Conservation (phyloP, 2,113 vertebrate species). For the Oreochromis spilurus region DNA sequence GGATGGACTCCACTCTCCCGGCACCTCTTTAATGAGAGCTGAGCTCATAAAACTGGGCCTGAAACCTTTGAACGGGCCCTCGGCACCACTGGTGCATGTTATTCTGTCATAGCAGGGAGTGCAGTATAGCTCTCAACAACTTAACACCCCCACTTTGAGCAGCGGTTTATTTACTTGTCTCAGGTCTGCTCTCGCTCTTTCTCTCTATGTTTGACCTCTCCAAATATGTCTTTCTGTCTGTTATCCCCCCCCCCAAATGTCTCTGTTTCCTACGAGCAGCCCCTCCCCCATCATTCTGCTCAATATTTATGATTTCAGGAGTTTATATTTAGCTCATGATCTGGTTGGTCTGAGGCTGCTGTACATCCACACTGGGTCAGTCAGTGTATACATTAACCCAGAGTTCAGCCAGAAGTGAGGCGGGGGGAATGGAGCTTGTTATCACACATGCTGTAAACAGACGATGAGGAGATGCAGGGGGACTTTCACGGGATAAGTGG, state of each 20-base stretch:
- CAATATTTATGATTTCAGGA: conserved; percentile 1
- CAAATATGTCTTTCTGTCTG: not conserved
- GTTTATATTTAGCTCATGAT: conserved; percentile 12
- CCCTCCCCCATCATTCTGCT: not conserved
- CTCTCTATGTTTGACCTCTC: conserved; percentile 9
- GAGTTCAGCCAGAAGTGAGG: conserved; percentile 53
- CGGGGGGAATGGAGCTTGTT: not conserved
- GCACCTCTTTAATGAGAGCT: conserved; percentile 63
- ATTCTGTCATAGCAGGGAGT: conserved; percentile 14
- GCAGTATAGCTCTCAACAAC: conserved; percentile 40
- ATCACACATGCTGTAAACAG: conserved; percentile 49
- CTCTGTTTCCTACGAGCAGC: not conserved
- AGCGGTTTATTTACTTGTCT: conserved; percentile 7
- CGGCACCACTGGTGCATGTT: conserved; percentile 32
- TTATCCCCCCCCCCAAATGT: not conserved
- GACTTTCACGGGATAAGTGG: not conserved
- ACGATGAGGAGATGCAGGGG: conserved; percentile 16
- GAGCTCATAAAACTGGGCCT: conserved; percentile 40
- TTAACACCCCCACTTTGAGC: conserved; percentile 26
- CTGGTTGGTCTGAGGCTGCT: conserved; percentile 1
- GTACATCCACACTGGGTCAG: conserved; percentile 8
- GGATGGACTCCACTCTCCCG: conserved; percentile 48
- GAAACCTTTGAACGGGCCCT: conserved; percentile 48
- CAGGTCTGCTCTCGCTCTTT: conserved; percentile 36
- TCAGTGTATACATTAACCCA: conserved; percentile 45